Evolutionary conservation across 2,797 vertebrate genomes (phyloP), one percentile per base, ranked within the genome.

Genomic region (Sardinella longiceps): DNA sequence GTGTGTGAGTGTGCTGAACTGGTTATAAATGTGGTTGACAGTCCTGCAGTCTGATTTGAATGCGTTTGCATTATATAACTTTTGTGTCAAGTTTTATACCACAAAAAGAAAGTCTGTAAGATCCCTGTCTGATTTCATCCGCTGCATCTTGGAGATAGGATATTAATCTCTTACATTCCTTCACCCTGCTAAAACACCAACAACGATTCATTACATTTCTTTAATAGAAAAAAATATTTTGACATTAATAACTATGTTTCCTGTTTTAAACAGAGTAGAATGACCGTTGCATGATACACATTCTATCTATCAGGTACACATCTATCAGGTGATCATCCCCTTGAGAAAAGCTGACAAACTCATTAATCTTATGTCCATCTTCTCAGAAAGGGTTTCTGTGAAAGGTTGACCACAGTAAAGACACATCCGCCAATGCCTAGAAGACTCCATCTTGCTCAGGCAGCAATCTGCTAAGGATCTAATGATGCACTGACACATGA

Each of bases 401-500:
- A 89, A 88, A 87, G 77, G 28, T 23, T 81, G 74, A 81, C 84
- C 83, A 84, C 45, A 46, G 46, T 86, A 82, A 87, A 82, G 80
- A 51, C 84, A 87, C 83, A 66, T 87, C 86, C 70, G 81, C 43
- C 77, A 2, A 33, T 77, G 70, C 15, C 15, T 77, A 77, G 18
- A 20, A 43, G 18, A 39, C 10, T 2, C 33, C 18, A 20, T 23
- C 33, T 20, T 9, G 0, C 9, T 43, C 15, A 77, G 23, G 37
- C 70, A 43, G 70, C 70, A 77, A 77, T 77, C 70, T 77, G 30
- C 66, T 10, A n/a, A n/a, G n/a, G 5, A 77, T 77, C 70, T 39
- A 15, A 77, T 43, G 37, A 77, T 43, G 37, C 70, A 77, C 37
- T 7, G 14, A 33, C 70, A 43, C 70, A 77, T n/a, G n/a, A 33